Evolutionary conservation across 2,113 vertebrate genomes (phyloP).

Genomic region (Clupea harengus): DNA sequence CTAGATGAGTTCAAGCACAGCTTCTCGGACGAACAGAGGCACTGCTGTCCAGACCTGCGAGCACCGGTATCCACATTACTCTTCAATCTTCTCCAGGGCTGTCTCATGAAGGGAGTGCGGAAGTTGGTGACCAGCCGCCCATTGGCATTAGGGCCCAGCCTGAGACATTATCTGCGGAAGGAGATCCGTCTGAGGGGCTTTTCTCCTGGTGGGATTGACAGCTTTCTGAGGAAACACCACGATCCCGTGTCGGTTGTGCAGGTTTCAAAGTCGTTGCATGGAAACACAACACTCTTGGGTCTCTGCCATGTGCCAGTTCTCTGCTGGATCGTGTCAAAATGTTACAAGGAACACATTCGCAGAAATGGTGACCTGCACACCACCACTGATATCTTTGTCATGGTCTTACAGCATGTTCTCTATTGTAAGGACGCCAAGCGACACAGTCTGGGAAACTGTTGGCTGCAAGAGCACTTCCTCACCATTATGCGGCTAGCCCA

Average conservation of each 20-base stretch:
- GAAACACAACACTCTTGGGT: constrained; percentile 73
- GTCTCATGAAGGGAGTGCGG: constrained; percentile 76
- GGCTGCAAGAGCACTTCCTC: constrained; percentile 58
- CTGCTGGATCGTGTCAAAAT: constrained; percentile 84
- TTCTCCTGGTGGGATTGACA: constrained; percentile 69
- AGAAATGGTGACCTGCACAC: constrained; percentile 68
- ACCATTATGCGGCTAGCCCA: constrained; percentile 68
- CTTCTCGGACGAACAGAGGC: constrained; percentile 72
- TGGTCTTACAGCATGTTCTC: constrained; percentile 79
- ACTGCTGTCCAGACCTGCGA: constrained; percentile 76
- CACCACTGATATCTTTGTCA: constrained; percentile 79
- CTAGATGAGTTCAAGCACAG: constrained; percentile 81
- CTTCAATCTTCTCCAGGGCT: constrained; percentile 84
- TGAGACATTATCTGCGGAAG: constrained; percentile 68
- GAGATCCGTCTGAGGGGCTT: constrained; percentile 79
- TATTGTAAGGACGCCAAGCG: constrained; percentile 50
- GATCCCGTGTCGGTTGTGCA: constrained; percentile 63
- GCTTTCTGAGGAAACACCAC: constrained; percentile 77
- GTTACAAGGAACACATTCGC: constrained; percentile 72
- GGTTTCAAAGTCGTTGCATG: constrained; percentile 69
- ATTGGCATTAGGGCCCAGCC: constrained; percentile 61
- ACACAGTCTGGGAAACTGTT: constrained; percentile 22
- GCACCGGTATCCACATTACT: constrained; percentile 69
- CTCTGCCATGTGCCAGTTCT: constrained; percentile 83
- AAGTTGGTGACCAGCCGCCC: constrained; percentile 81